These are phyloP conservation scores for Eupsittula cactorum DNA, from an alignment of 2,113 vertebrate genomes.

Conservation along the genomic window DNA sequence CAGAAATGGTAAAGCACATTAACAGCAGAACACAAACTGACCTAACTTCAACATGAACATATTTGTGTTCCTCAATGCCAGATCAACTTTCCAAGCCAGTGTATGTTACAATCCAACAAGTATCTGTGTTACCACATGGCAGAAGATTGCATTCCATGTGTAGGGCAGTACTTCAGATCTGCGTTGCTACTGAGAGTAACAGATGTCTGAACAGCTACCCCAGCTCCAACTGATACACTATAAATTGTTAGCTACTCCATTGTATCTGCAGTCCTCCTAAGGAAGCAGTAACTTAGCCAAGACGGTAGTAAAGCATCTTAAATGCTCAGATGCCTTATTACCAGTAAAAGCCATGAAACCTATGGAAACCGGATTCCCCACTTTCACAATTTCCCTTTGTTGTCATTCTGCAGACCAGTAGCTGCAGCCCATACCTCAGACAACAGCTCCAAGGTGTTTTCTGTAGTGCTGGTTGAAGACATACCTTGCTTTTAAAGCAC, in stretches of 20 bases:
- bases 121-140: neutral
- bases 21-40: neutral
- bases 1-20: neutral
- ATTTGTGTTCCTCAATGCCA: neutral
- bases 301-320: neutral
- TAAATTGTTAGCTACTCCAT: neutral
- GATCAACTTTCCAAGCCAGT: neutral
- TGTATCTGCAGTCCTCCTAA: neutral
- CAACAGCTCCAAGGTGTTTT: neutral
- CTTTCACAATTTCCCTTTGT: neutral
- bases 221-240: neutral
- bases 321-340: neutral
- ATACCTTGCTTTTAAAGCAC: neutral
- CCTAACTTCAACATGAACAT: neutral
- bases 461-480: neutral
- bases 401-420: neutral
- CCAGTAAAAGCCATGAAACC: neutral
- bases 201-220: neutral
- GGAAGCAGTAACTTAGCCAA: neutral
- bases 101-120: neutral
- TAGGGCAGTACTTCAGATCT: neutral
- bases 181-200: neutral
- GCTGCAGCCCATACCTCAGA: neutral
- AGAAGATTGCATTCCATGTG: neutral
- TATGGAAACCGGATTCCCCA: neutral